Evolutionary conservation across 2,113 vertebrate species (phyloP), one percentile per base, ranked within the genome.

Genomic region (Plectropomus leopardus): DNA sequence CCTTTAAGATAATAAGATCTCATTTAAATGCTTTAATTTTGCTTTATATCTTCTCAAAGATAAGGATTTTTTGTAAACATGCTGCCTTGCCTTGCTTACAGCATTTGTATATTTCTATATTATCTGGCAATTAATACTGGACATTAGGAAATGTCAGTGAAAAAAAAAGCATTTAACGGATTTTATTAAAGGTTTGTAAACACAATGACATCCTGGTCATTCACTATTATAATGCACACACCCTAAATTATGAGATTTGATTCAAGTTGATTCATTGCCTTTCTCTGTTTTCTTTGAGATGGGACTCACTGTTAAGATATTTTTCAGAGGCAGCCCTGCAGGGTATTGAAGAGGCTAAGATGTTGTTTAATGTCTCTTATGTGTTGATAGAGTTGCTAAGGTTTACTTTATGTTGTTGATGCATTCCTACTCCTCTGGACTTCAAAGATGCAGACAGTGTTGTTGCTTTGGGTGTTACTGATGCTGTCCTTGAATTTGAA

Each of bases 171-270:
- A 23, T 28, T 34, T 34, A 36, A 54, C 28, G 58, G 34, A 53
- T 66, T 71, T 28, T 67, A 86, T 76, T 71, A 80, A 80, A 85
- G 17, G 4, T 69, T 76, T 77, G 51, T 45, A 9, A 82, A 70
- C 23, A 36, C 42, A 50, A 72, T 42, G 36, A 3, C 17, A 47
- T 54, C 54, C 32, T 58, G 3, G 3, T 58, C 24, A n/a, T 44
- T 24, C 40, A 28, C 32, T 68, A n/a, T n/a, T n/a, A n/a, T n/a
- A n/a, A n/a, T n/a, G n/a, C n/a, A n/a, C n/a, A n/a, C n/a, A n/a
- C n/a, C n/a, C n/a, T n/a, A n/a, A n/a, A n/a, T n/a, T n/a, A n/a
- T n/a, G n/a, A n/a, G n/a, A n/a, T n/a, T n/a, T n/a, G n/a, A n/a
- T n/a, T n/a, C n/a, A n/a, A n/a, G n/a, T n/a, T n/a, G n/a, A n/a